phyloP scores from a whole-genome alignment of 2,797 vertebrate species.

The Pseudomugil tenellus region DNA sequence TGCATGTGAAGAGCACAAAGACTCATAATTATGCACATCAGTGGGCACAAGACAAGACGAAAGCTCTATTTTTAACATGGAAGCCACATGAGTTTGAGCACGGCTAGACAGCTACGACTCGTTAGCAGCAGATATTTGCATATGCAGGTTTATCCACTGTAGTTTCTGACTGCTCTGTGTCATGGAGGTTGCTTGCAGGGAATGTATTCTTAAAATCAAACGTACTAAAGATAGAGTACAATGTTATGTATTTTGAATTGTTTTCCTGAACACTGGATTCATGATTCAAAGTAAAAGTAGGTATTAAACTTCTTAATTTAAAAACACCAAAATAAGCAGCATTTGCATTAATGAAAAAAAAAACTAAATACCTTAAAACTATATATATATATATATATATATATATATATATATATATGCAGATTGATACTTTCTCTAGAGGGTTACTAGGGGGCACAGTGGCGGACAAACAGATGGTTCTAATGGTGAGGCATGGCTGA shows the following conservation, averaged over 20 bases:
- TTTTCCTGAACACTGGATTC: background rate
- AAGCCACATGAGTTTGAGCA: constrained; percentile 42
- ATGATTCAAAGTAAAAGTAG: no score
- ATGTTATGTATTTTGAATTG: background rate
- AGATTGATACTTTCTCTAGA: constrained; percentile 1
- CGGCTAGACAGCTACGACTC: constrained; percentile 24
- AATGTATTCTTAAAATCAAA: constrained; percentile 21
- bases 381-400: no score
- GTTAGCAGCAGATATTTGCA: constrained; percentile 24
- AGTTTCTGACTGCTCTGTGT: constrained; percentile 16
- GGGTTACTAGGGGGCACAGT: constrained; percentile 38
- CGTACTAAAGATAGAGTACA: background rate
- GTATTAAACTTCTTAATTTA: no score
- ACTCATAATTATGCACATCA: constrained; percentile 73
- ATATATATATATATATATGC: background rate
- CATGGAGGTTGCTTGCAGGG: constrained; percentile 6
- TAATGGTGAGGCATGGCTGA: constrained; percentile 25
- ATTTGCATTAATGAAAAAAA: no score
- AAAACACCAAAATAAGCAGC: no score
- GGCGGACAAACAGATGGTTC: constrained; percentile 58
- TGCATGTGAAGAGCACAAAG: constrained; percentile 68
- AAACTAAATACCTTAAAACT: no score
- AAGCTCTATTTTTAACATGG: constrained; percentile 67
- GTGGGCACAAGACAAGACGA: constrained; percentile 58
- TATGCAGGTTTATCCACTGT: constrained; percentile 24